Percentiles rank a stretch among this genome's conserved stretches.
Evolutionary conservation across 2,888 invertebrate species (phyloP).

Genomic region (Caprella mutica): DNA sequence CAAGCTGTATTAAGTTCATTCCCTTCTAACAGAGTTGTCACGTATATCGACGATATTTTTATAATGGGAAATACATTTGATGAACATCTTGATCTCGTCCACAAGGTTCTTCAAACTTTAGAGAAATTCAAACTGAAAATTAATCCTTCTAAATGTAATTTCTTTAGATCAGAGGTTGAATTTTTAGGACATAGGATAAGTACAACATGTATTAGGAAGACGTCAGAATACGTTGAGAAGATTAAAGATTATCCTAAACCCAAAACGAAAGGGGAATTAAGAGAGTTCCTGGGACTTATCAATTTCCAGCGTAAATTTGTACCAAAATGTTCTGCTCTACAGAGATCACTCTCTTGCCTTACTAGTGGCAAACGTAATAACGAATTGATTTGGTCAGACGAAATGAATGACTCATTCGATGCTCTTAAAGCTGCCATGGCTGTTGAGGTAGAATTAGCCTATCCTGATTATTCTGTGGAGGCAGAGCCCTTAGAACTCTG

Average conservation of each 20-base stretch:
- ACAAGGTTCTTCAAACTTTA: background rate
- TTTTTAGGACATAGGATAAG: background rate
- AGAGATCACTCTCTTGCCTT: background rate
- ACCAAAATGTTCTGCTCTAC: background rate
- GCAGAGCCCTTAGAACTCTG: background rate
- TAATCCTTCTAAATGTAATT: background rate
- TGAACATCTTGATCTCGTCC: background rate
- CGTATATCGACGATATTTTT: background rate
- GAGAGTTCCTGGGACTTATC: background rate
- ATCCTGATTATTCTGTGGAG: background rate
- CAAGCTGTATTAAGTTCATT: background rate
- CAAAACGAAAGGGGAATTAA: background rate
- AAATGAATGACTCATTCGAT: background rate
- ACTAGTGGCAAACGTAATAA: background rate
- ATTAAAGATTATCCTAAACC: background rate
- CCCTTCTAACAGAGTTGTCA: background rate
- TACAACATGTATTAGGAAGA: background rate
- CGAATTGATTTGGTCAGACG: background rate
- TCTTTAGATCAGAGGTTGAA: background rate
- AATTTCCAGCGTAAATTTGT: slow-evolving; percentile 1
- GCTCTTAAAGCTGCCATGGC: background rate
- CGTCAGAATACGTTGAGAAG: background rate
- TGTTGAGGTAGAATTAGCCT: background rate
- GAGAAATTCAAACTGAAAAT: background rate
- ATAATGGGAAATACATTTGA: background rate